Percentiles rank a stretch among this genome's conserved stretches.
These are phyloP conservation scores for Onychorhynchus coronatus DNA, from an alignment of 2,113 vertebrate genomes.

Conservation along the genomic window DNA sequence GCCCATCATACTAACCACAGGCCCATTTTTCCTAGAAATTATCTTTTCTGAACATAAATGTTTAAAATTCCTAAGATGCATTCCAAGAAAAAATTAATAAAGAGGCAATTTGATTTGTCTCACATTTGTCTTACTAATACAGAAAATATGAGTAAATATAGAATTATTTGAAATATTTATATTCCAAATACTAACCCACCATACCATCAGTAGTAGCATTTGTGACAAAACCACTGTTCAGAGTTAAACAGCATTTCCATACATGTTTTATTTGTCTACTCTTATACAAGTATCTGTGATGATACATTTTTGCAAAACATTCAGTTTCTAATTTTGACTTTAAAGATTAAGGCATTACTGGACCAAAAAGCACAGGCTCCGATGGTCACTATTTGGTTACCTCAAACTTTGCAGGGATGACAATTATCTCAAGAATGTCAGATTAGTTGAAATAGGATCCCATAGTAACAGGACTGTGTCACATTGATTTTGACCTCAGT, in stretches of 20 bases:
- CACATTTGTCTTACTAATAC: background rate
- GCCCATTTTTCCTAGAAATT: background rate
- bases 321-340: background rate
- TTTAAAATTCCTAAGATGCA: background rate
- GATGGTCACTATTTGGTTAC: background rate
- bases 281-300: background rate
- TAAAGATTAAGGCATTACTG: background rate
- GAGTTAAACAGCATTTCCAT: background rate
- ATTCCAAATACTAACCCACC: too few relatives aligned
- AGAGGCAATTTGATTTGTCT: background rate
- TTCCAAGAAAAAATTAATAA: background rate
- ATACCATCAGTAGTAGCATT: background rate
- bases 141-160: background rate
- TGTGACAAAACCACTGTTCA: background rate
- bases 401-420: background rate
- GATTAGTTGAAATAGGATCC: background rate
- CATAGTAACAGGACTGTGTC: background rate
- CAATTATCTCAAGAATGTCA: background rate
- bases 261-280: background rate
- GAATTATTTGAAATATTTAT: too few relatives aligned
- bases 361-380: background rate
- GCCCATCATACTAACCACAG: background rate
- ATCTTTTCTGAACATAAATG: background rate
- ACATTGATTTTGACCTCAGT: too few relatives aligned
- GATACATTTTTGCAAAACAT: background rate